phyloP scores from a whole-genome alignment of 1,140 invertebrate species.

The Drosophila bipectinata region DNA sequence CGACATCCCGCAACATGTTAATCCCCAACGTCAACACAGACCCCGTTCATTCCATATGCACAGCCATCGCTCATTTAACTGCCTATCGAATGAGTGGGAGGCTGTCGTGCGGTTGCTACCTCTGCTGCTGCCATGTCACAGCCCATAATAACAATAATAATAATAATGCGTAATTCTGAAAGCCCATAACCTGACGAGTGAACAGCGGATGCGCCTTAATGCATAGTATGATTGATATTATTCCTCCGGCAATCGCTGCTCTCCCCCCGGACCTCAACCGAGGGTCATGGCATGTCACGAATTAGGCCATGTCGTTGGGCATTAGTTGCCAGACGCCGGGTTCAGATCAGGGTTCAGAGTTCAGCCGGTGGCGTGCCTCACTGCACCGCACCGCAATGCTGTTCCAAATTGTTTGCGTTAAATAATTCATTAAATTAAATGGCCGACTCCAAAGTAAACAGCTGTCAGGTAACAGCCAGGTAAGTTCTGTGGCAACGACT shows the following conservation, averaged over 20 bases:
- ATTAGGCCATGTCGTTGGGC: constrained; percentile 41
- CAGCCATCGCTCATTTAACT: constrained; percentile 47
- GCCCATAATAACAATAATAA: constrained; percentile 55
- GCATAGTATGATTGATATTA: constrained; percentile 50
- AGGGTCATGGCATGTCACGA: background rate
- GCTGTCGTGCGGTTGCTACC: constrained; percentile 17
- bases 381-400: constrained; percentile 5
- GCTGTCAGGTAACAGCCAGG: constrained; percentile 29
- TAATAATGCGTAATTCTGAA: constrained; percentile 28
- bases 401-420: constrained; percentile 39
- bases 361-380: background rate
- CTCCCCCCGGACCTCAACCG: background rate
- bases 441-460: constrained; percentile 31
- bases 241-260: constrained; percentile 6
- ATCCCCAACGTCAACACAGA: constrained; percentile 45
- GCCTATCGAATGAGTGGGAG: constrained; percentile 30
- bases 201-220: constrained; percentile 44
- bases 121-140: constrained; percentile 13
- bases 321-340: constrained; percentile 26
- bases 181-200: constrained; percentile 25
- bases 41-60: constrained; percentile 18
- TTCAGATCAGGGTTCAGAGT: background rate
- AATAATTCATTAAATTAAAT: constrained; percentile 58
- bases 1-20: constrained; percentile 53
- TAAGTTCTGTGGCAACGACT: constrained; percentile 12